A percentile compares a stretch with the other conserved stretches of the same genome.
phyloP scores from a whole-genome alignment of 2,797 vertebrate species.

The Synaphobranchus kaupii region DNA sequence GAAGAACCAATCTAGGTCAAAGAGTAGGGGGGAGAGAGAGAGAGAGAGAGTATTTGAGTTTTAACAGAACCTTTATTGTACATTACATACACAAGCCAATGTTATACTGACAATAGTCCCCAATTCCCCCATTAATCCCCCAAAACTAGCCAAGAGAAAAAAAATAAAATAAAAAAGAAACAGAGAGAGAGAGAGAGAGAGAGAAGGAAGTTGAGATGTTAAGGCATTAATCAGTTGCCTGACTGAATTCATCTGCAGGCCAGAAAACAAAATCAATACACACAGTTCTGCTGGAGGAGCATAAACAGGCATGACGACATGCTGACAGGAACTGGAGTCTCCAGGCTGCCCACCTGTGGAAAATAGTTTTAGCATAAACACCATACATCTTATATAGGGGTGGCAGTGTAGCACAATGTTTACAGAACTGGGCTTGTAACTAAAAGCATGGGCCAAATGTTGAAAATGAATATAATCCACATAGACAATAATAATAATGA shows the following conservation, averaged over 20 bases:
- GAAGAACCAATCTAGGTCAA: conserved; percentile 17
- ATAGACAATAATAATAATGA: too few species aligned
- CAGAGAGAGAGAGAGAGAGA: background rate
- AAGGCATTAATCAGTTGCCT: background rate
- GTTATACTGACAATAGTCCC: too few species aligned
- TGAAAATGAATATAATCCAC: too few species aligned
- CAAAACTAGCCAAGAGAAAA: background rate
- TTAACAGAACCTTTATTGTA: too few species aligned
- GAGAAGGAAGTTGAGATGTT: background rate
- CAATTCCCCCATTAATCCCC: too few species aligned
- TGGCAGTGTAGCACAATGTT: too few species aligned
- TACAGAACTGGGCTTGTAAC: too few species aligned
- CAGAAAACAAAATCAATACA: background rate
- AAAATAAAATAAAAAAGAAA: background rate
- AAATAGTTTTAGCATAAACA: background rate
- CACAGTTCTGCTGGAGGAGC: background rate
- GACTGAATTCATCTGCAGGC: background rate
- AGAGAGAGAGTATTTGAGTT: too few species aligned
- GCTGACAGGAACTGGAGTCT: background rate
- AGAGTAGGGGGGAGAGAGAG: background rate
- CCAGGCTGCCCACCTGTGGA: background rate
- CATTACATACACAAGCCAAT: too few species aligned
- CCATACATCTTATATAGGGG: background rate
- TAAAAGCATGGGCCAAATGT: too few species aligned
- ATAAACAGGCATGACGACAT: background rate